Base-by-base conservation (phyloP, 2,113 vertebrate species). In the Canis aureus region DNA sequence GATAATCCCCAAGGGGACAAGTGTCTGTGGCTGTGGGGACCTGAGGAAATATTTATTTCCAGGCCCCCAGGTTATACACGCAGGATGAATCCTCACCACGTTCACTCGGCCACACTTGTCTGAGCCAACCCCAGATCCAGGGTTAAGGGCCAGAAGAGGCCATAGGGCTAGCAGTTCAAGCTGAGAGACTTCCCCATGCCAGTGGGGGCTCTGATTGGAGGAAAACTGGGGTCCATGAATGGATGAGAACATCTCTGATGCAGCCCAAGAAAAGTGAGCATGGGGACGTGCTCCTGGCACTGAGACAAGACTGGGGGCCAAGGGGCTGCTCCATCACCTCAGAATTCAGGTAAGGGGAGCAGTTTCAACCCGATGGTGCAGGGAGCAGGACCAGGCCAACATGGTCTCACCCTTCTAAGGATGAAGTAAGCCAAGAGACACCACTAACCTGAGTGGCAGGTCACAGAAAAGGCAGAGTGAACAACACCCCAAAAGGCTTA, bases 321-420 rank as follows among this genome's bases (percentile, higher is more conserved):
- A 92, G 60, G 23, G 35, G 49, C 60, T 27, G 51, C 55, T 23
- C 11, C 27, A 62, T 74, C 32, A 49, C 67, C 43, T 94, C 51
- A 80, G 62, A 27, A 32, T 69, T 91, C 88, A 74, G 17, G 53
- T 22, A 69, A 74, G 10, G 49, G 64, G 35, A 92, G 29, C 38
- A 69, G 32, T 82, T 89, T 94, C 62, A 90, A 92, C 49, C 79
- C 71, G 32, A 49, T 15, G 25, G 53, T 62, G 10, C 80, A 20
- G 16, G 25, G 13, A 91, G 29, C 35, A 73, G 69, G 51, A 29
- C 38, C 49, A 64, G 57, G 32, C 57, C 80, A 73, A 86, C 67
- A 84, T 29, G 78, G 20, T 53, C 67, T 96, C 84, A 82, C 62
- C n/a, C 94, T 96, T 64, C 59, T 43, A 95, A 94, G 76, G 35